Evolutionary conservation across 1,140 invertebrate genomes (phyloP), one percentile per base, ranked within the genome.

Genomic region (Pararge aegeria): DNA sequence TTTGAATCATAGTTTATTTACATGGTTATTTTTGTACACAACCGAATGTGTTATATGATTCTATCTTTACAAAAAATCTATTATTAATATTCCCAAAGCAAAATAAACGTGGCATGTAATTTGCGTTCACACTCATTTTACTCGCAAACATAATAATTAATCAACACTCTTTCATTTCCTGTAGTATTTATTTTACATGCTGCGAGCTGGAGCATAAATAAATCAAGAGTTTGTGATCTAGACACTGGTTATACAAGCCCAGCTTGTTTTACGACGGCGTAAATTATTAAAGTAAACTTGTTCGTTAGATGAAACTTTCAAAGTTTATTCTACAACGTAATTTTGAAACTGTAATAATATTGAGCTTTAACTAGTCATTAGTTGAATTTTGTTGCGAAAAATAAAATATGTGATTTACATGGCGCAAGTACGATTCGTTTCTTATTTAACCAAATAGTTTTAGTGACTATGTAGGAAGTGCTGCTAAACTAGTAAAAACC

Each of bases 91-190:
- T 30, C 29, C 29, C 48, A 46, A 51, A 50, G 57, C 40, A 53
- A 27, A 46, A 53, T 60, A 51, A 59, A 29, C 38, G 42, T 16
- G 24, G 18, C 51, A 49, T 27, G 40, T 60, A 53, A 60, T 60
- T 60, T 53, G 50, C 50, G 57, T 60, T 60, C 57, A 53, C 57
- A 53, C 57, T 24, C 50, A 60, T 50, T 53, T 60, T 53, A 60
- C 24, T 51, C n/a, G 40, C 13, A 38, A 60, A 60, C 40, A 60
- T 48, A 30, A 53, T 53, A 53, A 53, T 53, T 60, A 34, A 60
- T 40, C 37, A 24, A n/a, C 18, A 50, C 40, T 59, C 37, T 58
- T 58, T 58, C 55, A 46, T 52, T 60, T 53, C 16, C 56, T 46
- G 29, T 15, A 53, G 50, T 60, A 60, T 60, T 46, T 60, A 60